Evolutionary conservation across 2,888 invertebrate species (phyloP).

Genomic region (Leptinotarsa juncta): DNA sequence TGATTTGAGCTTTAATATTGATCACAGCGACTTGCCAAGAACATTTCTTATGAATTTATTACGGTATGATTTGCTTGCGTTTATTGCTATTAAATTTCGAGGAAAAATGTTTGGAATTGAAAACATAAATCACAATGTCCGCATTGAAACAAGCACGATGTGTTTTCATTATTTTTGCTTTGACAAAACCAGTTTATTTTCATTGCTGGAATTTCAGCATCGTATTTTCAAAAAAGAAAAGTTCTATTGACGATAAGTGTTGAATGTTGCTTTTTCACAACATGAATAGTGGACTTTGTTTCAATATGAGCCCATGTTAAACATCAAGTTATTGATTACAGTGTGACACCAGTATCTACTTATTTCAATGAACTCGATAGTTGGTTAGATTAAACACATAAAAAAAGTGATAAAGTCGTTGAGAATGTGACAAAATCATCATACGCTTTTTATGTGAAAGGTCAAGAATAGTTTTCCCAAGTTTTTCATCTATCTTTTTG

Average conservation of each 20-base stretch:
- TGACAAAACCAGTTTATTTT: neutral
- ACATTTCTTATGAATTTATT: conserved; percentile 12
- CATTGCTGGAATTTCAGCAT: neutral
- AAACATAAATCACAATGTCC: neutral
- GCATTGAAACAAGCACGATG: neutral
- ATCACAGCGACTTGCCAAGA: conserved; percentile 5
- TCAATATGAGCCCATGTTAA: too few relatives aligned
- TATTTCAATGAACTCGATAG: too few relatives aligned
- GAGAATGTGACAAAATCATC: too few relatives aligned
- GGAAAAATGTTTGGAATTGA: conserved; percentile 6
- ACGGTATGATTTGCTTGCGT: neutral
- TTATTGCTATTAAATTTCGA: neutral
- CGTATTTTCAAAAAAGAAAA: neutral
- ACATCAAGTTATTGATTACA: too few relatives aligned
- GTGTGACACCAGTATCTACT: too few relatives aligned
- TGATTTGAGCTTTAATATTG: conserved; percentile 12
- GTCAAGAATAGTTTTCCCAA: too few relatives aligned
- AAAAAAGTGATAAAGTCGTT: too few relatives aligned
- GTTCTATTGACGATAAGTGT: too few relatives aligned
- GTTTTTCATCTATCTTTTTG: too few relatives aligned
- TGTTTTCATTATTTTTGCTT: neutral
- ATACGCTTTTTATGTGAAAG: too few relatives aligned
- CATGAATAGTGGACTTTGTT: neutral
- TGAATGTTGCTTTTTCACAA: neutral
- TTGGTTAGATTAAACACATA: too few relatives aligned